Percentiles rank a stretch among this genome's conserved stretches.
Conservation (phyloP, 2,888 invertebrate species). For the Rhamnusium bicolor region DNA sequence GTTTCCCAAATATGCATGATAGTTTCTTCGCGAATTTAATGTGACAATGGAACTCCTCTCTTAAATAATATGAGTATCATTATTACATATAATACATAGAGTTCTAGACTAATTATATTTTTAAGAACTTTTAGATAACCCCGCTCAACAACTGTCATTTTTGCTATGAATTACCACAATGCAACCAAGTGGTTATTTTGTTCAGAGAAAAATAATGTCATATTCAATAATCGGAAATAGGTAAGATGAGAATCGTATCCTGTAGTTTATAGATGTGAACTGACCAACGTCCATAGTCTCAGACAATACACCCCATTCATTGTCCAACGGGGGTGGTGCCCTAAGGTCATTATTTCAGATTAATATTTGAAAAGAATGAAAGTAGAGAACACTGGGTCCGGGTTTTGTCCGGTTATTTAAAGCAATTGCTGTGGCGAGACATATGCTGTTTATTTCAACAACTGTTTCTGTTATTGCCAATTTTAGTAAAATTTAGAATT, state of each 20-base stretch:
- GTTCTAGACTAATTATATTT: slow-evolving; percentile 9
- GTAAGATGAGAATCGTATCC: slow-evolving; percentile 42
- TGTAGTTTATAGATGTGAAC: slow-evolving; percentile 44
- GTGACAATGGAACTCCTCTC: too few species aligned
- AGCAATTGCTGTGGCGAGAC: slow-evolving; percentile 23
- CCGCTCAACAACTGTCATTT: slow-evolving; percentile 37
- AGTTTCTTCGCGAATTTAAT: too few species aligned
- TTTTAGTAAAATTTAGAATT: background rate
- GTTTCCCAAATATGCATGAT: too few species aligned
- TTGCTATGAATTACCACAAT: slow-evolving; percentile 24
- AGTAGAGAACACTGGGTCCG: slow-evolving; percentile 26
- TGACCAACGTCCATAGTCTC: slow-evolving; percentile 50
- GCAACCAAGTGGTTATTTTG: slow-evolving; percentile 39
- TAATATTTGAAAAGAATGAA: slow-evolving; percentile 55
- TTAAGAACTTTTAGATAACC: slow-evolving; percentile 11
- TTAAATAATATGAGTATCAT: too few species aligned
- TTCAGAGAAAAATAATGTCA: slow-evolving; percentile 34
- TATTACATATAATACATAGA: background rate
- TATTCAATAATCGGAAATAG: slow-evolving; percentile 48
- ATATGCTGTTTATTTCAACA: slow-evolving; percentile 28
- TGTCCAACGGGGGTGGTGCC: slow-evolving; percentile 57
- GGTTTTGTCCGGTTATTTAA: slow-evolving; percentile 25
- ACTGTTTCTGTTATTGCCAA: slow-evolving; percentile 29
- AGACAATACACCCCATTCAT: slow-evolving; percentile 44
- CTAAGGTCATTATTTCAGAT: slow-evolving; percentile 58